Conservation (phyloP, 2,797 vertebrate genomes). For the Acanthopagrus latus region DNA sequence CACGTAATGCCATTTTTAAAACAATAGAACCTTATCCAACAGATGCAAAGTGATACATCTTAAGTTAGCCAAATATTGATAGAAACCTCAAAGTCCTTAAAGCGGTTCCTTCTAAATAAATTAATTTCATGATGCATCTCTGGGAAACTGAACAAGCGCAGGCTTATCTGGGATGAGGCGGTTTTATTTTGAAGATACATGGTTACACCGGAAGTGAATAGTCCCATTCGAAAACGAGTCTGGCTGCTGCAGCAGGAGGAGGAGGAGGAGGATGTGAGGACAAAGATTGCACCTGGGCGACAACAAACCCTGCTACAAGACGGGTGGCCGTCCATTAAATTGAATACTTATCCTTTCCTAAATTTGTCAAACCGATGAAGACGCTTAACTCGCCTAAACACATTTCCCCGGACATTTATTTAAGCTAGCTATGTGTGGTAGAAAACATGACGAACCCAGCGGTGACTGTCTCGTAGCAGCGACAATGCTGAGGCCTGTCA, state of each 20-base stretch:
- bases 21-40: not conserved
- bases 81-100: not conserved
- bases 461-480: constrained; percentile 29
- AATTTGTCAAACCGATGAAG: not conserved
- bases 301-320: constrained; percentile 9
- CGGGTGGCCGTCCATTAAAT: not conserved
- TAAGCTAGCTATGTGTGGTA: constrained; percentile 10
- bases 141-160: not conserved
- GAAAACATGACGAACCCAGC: constrained; percentile 23
- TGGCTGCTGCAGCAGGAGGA: constrained; percentile 24
- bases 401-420: no score
- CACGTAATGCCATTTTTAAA: not conserved
- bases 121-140: not conserved
- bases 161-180: rapidly evolving
- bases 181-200: constrained; percentile 61
- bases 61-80: no score
- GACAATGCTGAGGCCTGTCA: constrained; percentile 60
- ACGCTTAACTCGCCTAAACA: not conserved
- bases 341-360: rapidly evolving
- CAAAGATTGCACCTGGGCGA: constrained; percentile 49
- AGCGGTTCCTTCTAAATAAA: not conserved
- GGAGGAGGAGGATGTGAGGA: constrained; percentile 43
- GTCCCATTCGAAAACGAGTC: not conserved
- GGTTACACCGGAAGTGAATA: constrained; percentile 72
- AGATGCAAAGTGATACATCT: not conserved